phyloP scores from a whole-genome alignment of 2,888 invertebrate species.

The Salticus scenicus region DNA sequence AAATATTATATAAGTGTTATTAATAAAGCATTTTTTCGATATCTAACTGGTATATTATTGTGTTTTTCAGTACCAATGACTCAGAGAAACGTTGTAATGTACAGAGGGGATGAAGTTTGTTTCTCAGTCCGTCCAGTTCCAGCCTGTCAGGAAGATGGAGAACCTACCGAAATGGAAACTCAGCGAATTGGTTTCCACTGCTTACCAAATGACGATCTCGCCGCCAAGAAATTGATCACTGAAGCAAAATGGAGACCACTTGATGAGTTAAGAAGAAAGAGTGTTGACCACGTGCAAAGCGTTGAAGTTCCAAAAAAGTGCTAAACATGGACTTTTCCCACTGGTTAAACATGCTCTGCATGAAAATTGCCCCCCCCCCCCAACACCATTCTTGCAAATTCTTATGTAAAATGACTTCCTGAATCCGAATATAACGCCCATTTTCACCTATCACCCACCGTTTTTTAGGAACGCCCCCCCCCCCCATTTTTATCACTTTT shows the following conservation, averaged over 20 bases:
- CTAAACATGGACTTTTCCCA: neutral
- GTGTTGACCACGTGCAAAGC: slow-evolving; percentile 19
- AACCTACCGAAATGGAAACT: neutral
- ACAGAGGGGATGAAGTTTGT: slow-evolving; percentile 44
- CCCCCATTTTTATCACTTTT: no score
- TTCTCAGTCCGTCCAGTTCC: slow-evolving; percentile 56
- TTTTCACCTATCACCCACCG: no score
- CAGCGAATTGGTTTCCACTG: slow-evolving; percentile 64
- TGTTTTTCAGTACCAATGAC: slow-evolving; percentile 10
- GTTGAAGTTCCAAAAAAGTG: slow-evolving; percentile 24
- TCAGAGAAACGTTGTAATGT: slow-evolving; percentile 25
- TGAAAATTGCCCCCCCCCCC: no score
- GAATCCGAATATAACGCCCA: no score
- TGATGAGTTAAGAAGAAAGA: slow-evolving; percentile 55
- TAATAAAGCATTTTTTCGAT: no score
- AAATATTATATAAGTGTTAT: no score
- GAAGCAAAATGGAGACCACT: slow-evolving; percentile 51
- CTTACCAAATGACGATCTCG: slow-evolving; percentile 44
- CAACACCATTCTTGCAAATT: no score
- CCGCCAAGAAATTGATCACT: slow-evolving; percentile 48
- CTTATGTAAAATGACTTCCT: no score
- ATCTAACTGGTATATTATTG: no score
- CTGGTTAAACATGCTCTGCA: no score
- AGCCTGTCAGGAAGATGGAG: slow-evolving; percentile 21
- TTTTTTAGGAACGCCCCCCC: no score